Percentiles rank a stretch among this genome's conserved stretches.
Conservation (phyloP, 2,113 vertebrate genomes). For the Rutilus rutilus region DNA sequence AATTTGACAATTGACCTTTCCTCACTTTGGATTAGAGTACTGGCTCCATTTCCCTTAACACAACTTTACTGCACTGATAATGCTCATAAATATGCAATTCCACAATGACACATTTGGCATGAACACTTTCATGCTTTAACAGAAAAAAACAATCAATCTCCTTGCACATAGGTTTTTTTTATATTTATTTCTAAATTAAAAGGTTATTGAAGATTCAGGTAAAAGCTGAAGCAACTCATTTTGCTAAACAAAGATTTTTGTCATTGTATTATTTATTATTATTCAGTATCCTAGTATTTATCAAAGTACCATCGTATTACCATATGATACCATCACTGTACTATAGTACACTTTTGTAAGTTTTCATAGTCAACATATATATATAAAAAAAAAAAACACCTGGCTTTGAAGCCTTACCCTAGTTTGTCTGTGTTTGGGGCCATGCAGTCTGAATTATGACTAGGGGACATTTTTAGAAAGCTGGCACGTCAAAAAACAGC, state of each 20-base stretch:
- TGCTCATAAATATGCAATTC: slow-evolving; percentile 23
- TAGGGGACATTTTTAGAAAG: slow-evolving; percentile 20
- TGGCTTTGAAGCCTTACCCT: slow-evolving; percentile 4
- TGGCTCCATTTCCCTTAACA: slow-evolving; percentile 14
- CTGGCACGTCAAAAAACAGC: not conserved
- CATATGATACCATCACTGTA: not conserved
- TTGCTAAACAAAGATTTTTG: not conserved
- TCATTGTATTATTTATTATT: not conserved
- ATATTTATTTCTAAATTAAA: not conserved
- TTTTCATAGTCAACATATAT: too few species aligned
- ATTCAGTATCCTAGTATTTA: not conserved
- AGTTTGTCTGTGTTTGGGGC: slow-evolving; percentile 14
- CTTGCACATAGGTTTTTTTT: not conserved
- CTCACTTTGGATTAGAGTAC: slow-evolving; percentile 11
- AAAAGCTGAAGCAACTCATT: not conserved
- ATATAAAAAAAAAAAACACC: too few species aligned
- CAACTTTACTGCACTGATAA: not conserved
- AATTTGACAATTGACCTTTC: slow-evolving; percentile 28
- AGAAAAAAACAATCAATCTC: not conserved
- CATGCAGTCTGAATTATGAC: slow-evolving; percentile 24
- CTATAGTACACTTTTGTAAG: not conserved
- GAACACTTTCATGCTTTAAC: not conserved
- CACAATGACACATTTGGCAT: slow-evolving; percentile 8
- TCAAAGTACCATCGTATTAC: not conserved
- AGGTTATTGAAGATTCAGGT: not conserved